These are phyloP conservation scores for Aleiodes sp. DNA, from an alignment of 1,140 invertebrate species.

Conservation along the genomic window DNA sequence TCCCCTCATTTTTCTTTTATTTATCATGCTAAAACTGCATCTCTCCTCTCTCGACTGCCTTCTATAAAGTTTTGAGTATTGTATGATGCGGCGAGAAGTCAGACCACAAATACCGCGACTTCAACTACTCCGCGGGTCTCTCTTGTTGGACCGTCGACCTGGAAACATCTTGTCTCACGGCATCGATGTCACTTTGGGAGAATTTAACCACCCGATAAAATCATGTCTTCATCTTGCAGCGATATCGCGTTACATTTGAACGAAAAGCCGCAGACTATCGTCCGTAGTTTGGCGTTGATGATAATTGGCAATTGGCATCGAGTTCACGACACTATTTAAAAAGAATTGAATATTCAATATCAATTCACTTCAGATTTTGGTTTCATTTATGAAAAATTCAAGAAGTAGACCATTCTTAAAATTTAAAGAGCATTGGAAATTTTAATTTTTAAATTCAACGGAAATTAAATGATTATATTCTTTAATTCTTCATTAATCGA, in stretches of 20 bases:
- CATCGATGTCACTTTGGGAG: constrained; percentile 19
- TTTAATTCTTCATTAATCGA: no score
- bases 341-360: no score
- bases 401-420: no score
- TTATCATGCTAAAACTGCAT: not conserved
- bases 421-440: no score
- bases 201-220: constrained; percentile 23
- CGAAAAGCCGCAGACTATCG: not conserved
- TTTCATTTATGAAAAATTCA: no score
- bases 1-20: not conserved
- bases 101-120: constrained; percentile 19
- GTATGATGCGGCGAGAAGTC: constrained; percentile 28
- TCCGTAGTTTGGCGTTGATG: no score
- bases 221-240: not conserved
- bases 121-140: not conserved
- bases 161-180: constrained; percentile 34
- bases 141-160: constrained; percentile 20
- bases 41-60: not conserved
- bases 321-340: no score
- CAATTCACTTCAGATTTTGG: no score
- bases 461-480: no score
- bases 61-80: constrained; percentile 19
- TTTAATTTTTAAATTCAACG: no score
- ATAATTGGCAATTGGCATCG: no score
- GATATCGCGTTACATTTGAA: not conserved